Conservation (phyloP, 2,888 invertebrate species). For the Mechanitis messenoides region DNA sequence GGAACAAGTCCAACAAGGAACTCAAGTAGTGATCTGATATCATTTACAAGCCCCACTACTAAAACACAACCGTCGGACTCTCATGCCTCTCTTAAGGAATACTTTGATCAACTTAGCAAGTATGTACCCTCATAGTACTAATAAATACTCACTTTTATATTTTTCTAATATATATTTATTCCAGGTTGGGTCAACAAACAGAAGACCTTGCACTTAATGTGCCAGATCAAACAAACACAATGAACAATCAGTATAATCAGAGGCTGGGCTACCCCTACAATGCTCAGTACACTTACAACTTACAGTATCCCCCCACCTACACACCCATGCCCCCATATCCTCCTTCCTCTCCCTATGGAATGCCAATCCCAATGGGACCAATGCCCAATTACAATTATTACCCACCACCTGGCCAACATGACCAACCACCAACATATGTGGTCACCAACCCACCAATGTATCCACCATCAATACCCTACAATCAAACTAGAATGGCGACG, state of each 20-base stretch:
- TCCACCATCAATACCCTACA: constrained; percentile 51
- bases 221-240: constrained; percentile 48
- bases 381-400: constrained; percentile 48
- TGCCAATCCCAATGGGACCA: constrained; percentile 48
- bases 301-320: constrained; percentile 46
- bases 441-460: constrained; percentile 47
- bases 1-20: constrained; percentile 62
- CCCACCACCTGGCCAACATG: constrained; percentile 37
- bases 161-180: constrained; percentile 17
- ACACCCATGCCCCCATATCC: constrained; percentile 54
- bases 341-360: constrained; percentile 50
- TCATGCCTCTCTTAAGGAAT: constrained; percentile 76
- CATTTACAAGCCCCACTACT: constrained; percentile 80
- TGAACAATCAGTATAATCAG: constrained; percentile 67
- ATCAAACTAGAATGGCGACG: constrained; percentile 61
- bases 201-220: constrained; percentile 55
- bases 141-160: constrained; percentile 47
- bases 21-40: constrained; percentile 80
- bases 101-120: constrained; percentile 77
- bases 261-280: constrained; percentile 53
- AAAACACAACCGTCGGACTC: constrained; percentile 66
- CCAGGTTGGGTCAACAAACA: constrained; percentile 64
- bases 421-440: constrained; percentile 42
- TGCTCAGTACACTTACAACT: constrained; percentile 47
- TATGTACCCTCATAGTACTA: constrained; percentile 33